phyloP scores from a whole-genome alignment of 2,888 invertebrate genomes.

The Elmis aenea region DNA sequence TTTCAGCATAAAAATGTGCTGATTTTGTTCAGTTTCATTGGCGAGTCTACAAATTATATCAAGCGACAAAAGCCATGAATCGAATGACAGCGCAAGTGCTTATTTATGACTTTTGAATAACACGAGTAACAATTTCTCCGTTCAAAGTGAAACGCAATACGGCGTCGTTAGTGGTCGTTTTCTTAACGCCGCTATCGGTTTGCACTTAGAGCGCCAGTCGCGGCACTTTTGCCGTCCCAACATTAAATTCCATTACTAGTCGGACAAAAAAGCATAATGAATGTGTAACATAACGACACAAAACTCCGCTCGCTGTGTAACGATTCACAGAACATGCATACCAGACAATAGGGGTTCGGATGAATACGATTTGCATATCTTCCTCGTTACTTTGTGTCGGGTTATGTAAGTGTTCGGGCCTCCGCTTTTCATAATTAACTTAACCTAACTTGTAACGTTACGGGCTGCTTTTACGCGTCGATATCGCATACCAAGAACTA shows the following conservation, averaged over 20 bases:
- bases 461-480: slow-evolving; percentile 14
- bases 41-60: slow-evolving; percentile 37
- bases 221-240: slow-evolving; percentile 12
- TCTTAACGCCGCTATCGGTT: slow-evolving; percentile 26
- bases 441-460: slow-evolving; percentile 30
- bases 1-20: slow-evolving; percentile 34
- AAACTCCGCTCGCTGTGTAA: slow-evolving; percentile 28
- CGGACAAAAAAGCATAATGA: slow-evolving; percentile 30
- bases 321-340: slow-evolving; percentile 37
- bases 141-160: too few relatives aligned
- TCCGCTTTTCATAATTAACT: slow-evolving; percentile 35
- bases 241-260: slow-evolving; percentile 29
- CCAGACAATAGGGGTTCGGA: slow-evolving; percentile 41
- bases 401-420: slow-evolving; percentile 34
- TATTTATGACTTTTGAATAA: slow-evolving; percentile 27
- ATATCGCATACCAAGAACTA: too few relatives aligned
- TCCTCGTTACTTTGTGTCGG: slow-evolving; percentile 43
- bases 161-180: slow-evolving; percentile 7
- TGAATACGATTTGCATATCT: slow-evolving; percentile 45
- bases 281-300: slow-evolving; percentile 34
- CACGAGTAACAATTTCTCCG: too few relatives aligned
- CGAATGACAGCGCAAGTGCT: slow-evolving; percentile 33
- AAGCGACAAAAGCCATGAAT: slow-evolving; percentile 35
- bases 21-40: slow-evolving; percentile 36
- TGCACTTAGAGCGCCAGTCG: slow-evolving; percentile 25